Percentiles rank a stretch among this genome's conserved stretches.
phyloP scores from a whole-genome alignment of 1,140 invertebrate genomes.

The Brachionus sp. region DNA sequence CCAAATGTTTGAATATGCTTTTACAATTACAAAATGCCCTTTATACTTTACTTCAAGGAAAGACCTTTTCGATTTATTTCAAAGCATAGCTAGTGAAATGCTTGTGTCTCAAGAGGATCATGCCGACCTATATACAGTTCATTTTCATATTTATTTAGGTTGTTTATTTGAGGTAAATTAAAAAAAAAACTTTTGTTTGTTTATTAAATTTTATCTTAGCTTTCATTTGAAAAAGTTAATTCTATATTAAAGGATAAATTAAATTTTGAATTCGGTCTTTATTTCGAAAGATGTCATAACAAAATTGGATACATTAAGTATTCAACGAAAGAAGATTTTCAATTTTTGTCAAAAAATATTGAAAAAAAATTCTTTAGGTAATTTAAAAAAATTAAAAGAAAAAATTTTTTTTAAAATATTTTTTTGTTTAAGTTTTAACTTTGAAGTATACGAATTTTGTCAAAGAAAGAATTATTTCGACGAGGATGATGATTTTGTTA shows the following conservation, averaged over 20 bases:
- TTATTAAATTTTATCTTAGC: background rate
- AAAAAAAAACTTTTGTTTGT: background rate
- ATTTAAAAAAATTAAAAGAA: background rate
- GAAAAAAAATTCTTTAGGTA: background rate
- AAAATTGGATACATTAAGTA: background rate
- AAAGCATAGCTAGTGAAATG: background rate
- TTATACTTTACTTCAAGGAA: background rate
- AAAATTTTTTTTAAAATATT: background rate
- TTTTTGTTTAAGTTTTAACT: background rate
- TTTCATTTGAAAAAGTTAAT: background rate
- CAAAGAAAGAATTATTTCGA: background rate
- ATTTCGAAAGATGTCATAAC: background rate
- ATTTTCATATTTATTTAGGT: background rate
- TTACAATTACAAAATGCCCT: background rate
- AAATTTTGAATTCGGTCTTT: background rate
- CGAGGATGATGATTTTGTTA: background rate
- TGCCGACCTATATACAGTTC: background rate
- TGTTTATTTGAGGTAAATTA: background rate
- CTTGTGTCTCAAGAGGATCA: background rate
- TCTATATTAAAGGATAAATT: background rate
- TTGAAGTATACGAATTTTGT: background rate
- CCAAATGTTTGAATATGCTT: background rate
- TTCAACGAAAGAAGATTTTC: slow-evolving; percentile 3
- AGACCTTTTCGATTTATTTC: background rate
- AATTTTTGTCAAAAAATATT: slow-evolving; percentile 2